A percentile compares a stretch with the other conserved stretches of the same genome.
Evolutionary conservation across 2,888 invertebrate genomes (phyloP).

Genomic region (Erannis defoliaria): DNA sequence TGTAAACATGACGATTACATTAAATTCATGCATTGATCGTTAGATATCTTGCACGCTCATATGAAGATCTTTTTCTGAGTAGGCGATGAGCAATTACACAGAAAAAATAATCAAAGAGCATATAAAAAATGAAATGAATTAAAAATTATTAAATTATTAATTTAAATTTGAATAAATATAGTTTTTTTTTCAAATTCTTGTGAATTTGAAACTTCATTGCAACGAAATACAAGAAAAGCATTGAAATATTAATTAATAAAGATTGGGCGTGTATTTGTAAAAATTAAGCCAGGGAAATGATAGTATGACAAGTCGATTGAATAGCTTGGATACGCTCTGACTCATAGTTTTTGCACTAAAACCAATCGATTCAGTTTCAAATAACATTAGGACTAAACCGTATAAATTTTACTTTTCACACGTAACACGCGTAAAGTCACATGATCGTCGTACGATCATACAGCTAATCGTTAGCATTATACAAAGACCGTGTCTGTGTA

Average conservation of each 20-base stretch:
- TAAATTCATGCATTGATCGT: background rate
- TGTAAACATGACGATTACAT: background rate
- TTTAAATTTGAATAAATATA: no score
- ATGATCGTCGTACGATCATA: slow-evolving; percentile 11
- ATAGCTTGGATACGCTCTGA: background rate
- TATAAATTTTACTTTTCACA: slow-evolving; percentile 5
- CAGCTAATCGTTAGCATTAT: background rate
- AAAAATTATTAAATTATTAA: no score
- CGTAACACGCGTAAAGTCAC: background rate
- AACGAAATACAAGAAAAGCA: background rate
- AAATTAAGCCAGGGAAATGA: background rate
- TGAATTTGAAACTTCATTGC: no score
- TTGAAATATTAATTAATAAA: background rate
- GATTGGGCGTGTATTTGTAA: background rate
- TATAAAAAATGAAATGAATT: no score
- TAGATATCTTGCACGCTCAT: background rate
- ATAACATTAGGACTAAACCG: slow-evolving; percentile 15
- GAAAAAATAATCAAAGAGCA: no score
- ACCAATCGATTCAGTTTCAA: slow-evolving; percentile 14
- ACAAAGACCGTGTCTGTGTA: background rate
- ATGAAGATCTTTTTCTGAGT: no score
- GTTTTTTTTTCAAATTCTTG: no score
- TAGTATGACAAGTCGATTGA: slow-evolving; percentile 3
- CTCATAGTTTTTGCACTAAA: slow-evolving; percentile 11
- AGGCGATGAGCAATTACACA: background rate